A percentile compares a stretch with the other conserved stretches of the same genome.
These are phyloP conservation scores for Phoxinus dragarum DNA, from an alignment of 2,797 vertebrate genomes.

Conservation along the genomic window DNA sequence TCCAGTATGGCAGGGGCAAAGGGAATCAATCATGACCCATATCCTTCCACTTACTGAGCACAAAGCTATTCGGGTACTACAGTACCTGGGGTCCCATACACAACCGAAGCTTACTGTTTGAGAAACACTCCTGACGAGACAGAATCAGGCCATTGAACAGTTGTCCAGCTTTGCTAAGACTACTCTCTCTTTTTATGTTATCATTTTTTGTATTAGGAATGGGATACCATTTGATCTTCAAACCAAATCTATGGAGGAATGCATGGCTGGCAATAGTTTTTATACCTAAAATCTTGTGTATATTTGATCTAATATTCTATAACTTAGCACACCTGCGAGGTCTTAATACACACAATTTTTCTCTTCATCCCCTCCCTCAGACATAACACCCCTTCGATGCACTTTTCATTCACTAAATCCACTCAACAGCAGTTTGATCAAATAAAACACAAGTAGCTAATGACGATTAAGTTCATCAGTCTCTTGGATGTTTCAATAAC, in stretches of 20 bases:
- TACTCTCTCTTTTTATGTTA: background rate
- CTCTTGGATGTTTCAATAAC: conserved; percentile 11
- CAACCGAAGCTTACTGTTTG: background rate
- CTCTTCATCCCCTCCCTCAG: background rate
- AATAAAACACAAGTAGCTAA: background rate
- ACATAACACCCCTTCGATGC: background rate
- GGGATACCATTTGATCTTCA: conserved; percentile 25
- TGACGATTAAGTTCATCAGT: background rate
- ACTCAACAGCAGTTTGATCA: conserved; percentile 1
- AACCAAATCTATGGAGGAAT: conserved; percentile 28
- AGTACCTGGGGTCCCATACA: background rate
- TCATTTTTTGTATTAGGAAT: background rate
- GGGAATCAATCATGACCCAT: conserved; percentile 25
- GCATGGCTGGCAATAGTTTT: conserved; percentile 22
- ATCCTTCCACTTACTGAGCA: conserved; percentile 17
- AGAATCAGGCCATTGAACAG: background rate
- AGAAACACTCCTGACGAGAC: background rate
- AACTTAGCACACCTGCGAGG: conserved; percentile 4
- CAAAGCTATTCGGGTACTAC: background rate
- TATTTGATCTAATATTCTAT: background rate
- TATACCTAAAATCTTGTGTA: background rate
- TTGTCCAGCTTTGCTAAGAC: background rate
- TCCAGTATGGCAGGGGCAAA: conserved; percentile 10
- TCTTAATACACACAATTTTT: conserved; percentile 18
- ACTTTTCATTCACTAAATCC: background rate